phyloP scores from a whole-genome alignment of 2,797 vertebrate genomes.

The Chelonia mydas region DNA sequence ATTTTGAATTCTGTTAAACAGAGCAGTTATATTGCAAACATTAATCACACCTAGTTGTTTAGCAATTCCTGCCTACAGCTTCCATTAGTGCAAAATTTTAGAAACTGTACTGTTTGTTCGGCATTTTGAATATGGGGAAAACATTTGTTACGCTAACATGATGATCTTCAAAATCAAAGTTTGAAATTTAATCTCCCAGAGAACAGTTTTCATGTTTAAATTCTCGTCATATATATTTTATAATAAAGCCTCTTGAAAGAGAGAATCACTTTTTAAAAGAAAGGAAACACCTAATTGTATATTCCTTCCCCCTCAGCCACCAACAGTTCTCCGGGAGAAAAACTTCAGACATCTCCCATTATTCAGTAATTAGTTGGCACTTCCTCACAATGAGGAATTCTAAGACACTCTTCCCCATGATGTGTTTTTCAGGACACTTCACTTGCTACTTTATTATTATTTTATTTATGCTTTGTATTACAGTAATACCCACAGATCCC shows the following conservation, averaged over 20 bases:
- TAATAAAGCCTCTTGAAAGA: not conserved
- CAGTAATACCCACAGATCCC: not conserved
- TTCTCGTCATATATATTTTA: not conserved
- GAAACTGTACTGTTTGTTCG: not conserved
- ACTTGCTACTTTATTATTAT: not conserved
- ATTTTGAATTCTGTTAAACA: not conserved
- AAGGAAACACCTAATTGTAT: not conserved
- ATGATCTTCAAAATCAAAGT: not conserved
- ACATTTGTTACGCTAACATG: not conserved
- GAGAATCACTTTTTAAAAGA: not conserved
- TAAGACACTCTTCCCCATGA: not conserved
- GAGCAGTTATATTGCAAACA: not conserved
- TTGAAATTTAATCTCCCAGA: not conserved
- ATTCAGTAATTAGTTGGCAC: not conserved
- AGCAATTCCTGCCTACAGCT: not conserved
- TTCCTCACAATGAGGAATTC: conserved; percentile 12
- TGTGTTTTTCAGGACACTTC: not conserved
- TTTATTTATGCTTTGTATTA: not conserved
- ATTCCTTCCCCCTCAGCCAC: not conserved
- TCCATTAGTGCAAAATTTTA: not conserved
- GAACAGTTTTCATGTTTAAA: not conserved
- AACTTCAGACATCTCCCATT: not conserved
- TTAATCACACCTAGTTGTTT: not conserved
- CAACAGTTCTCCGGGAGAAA: not conserved
- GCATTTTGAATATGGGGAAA: not conserved